Evolutionary conservation across 2,888 invertebrate genomes (phyloP).

Genomic region (Microctonus brassicae): DNA sequence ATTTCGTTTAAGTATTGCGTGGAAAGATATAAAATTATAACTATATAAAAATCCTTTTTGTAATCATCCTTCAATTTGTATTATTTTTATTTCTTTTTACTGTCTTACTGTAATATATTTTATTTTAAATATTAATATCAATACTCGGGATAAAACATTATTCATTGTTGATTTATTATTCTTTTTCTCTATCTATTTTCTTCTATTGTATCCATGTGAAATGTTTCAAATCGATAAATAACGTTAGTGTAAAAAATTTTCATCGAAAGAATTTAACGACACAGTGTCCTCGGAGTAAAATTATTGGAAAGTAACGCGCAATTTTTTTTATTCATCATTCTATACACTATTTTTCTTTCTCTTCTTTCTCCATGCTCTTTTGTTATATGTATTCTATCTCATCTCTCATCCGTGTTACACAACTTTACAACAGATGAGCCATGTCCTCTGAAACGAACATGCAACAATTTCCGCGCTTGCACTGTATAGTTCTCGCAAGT

Average conservation of each 20-base stretch:
- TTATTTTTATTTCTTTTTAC: not conserved
- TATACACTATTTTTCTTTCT: not conserved
- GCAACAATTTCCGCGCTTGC: conserved; percentile 37
- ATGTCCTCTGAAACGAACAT: conserved; percentile 34
- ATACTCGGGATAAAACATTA: too few relatives aligned
- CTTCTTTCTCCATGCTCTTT: not conserved
- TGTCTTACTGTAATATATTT: too few relatives aligned
- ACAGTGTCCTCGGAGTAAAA: not conserved
- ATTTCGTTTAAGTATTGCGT: conserved; percentile 26
- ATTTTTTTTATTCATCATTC: conserved; percentile 20
- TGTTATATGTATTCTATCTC: not conserved
- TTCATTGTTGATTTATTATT: not conserved
- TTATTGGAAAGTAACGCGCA: conserved; percentile 14
- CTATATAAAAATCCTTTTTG: not conserved
- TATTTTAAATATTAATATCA: not conserved
- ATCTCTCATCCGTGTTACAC: conserved; percentile 11
- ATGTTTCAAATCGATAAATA: not conserved
- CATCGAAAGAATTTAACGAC: not conserved
- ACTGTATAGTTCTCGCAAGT: conserved; percentile 6
- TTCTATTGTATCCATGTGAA: not conserved
- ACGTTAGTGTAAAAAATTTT: not conserved
- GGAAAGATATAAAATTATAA: not conserved
- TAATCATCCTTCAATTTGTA: not conserved
- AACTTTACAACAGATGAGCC: conserved; percentile 37
- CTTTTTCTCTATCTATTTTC: not conserved